Evolutionary conservation across 1,140 invertebrate species (phyloP), one percentile per base, ranked within the genome.

Genomic region (Pteromalus puparum): DNA sequence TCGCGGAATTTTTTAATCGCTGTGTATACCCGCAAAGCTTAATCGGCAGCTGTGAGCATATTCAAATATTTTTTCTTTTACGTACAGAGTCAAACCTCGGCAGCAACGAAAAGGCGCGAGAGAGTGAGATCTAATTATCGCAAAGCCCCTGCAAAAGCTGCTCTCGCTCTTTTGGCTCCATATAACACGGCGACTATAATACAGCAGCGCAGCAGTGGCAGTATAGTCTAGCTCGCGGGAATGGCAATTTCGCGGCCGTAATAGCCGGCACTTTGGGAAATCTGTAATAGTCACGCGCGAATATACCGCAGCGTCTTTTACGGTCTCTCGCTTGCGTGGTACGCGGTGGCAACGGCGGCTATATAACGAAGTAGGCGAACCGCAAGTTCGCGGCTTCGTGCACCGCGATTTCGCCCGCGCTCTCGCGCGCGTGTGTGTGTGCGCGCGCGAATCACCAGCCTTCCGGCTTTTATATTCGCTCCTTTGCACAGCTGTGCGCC

Each of bases 351-450:
- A n/a, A n/a, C n/a, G n/a, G 65, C 26, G 73, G 42, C 65, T 61
- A 61, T 84, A 86, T 81, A 86, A 84, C 82, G 81, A 81, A 78
- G 81, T 82, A 85, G 80, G 73, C 82, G 75, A 86, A 79, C 80
- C 85, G 75, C 80, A 75, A 83, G 74, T 70, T 68, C 46, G 79
- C 61, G 53, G 81, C 81, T 65, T 34, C 46, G 42, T 26, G 21
- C 67, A 46, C n/a, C 74, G 24, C 74, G 38, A 46, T 76, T 53
- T 38, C 21, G 24, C 38, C 70, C 30, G n/a, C n/a, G n/a, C n/a
- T 38, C 21, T 12, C 38, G 9, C 12, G 24, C 5, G 34, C 18
- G 70, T 30, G 38, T 30, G 42, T n/a, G 34, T 21, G 24, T 24
- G 48, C 26, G 42, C 9, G 34, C 61, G 48, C 30, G 12, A 75